Evolutionary conservation across 2,888 invertebrate species (phyloP).

Genomic region (Dichetophora obliterata): DNA sequence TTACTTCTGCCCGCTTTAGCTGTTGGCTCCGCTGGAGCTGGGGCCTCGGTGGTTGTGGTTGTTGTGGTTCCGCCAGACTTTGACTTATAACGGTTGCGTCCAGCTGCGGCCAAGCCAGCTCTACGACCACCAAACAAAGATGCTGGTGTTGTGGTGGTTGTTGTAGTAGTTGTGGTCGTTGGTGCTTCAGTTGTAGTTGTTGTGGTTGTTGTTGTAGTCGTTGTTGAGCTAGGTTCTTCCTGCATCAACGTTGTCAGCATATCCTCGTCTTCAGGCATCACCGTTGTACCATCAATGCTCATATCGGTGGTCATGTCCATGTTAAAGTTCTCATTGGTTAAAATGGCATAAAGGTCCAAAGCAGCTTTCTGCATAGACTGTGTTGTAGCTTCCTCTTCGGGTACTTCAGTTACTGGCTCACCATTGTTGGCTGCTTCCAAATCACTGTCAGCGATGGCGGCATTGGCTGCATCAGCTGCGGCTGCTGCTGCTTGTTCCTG

Average conservation of each 20-base stretch:
- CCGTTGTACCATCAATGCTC: conserved; percentile 60
- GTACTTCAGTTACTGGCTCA: conserved; percentile 23
- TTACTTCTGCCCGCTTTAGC: conserved; percentile 65
- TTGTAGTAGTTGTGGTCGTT: conserved; percentile 72
- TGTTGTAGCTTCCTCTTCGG: conserved; percentile 65
- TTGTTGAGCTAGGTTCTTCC: conserved; percentile 73
- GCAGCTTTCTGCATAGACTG: conserved; percentile 87
- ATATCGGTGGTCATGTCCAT: conserved; percentile 70
- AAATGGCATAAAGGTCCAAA: conserved; percentile 84
- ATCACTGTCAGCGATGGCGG: conserved; percentile 45
- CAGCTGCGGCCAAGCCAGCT: conserved; percentile 57
- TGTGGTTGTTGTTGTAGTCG: conserved; percentile 71
- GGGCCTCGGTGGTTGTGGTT: conserved; percentile 70
- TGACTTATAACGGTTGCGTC: conserved; percentile 67
- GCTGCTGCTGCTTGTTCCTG: conserved; percentile 61
- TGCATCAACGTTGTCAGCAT: conserved; percentile 63
- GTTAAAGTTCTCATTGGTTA: conserved; percentile 76
- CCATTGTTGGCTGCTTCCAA: conserved; percentile 43
- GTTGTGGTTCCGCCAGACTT: conserved; percentile 69
- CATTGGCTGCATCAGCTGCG: conserved; percentile 52
- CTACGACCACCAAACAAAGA: conserved; percentile 59
- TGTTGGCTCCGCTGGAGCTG: conserved; percentile 64
- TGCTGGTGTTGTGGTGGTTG: conserved; percentile 70
- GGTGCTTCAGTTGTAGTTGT: conserved; percentile 73
- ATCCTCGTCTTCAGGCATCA: conserved; percentile 62